Base-by-base conservation (phyloP, 2,797 vertebrate genomes). In the Phoebastria nigripes region DNA sequence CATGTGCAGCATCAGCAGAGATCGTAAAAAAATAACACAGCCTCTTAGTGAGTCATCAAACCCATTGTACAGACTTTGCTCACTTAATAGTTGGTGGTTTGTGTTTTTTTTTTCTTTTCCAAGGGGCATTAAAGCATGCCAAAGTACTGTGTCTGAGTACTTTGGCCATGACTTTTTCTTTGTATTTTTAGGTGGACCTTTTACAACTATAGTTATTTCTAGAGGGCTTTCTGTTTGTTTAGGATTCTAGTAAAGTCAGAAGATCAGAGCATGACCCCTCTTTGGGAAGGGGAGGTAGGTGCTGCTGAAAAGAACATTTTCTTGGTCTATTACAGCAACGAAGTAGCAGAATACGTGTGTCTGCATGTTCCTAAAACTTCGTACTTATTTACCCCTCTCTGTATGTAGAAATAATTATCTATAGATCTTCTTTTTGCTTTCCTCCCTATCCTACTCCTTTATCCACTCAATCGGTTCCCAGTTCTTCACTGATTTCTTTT, bases 1-100 rank as follows among this genome's bases (percentile, higher is more conserved):
- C 35, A 65, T 91, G 52, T 66, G 58, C 42, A 83, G 28, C 52
- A 49, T 63, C 82, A 54, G 52, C 55, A 41, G 46, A 92, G 56
- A 52, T 6, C 79, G 24, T 90, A 55, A 90, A 77, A 66, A 62
- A 63, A 47, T 25, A 63, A 17, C 54, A 17, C 39, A 71, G 4
- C 74, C 33, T 93, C 49, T 94, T 82, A 95, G 58, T 84, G 66
- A 94, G 56, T 90, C 76, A 83, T 92, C 62, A 82, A 49, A 91
- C 47, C 33, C 21, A 39, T 72, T 67, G 46, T 47, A 63, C 8
- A 80, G 62, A 29, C 49, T 83, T 93, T 93, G 42, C 18, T 37
- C 28, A 69, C 63, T 33, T 95, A 44, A 51, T 82, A 63, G 44
- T 39, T 79, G 17, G 8, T 72, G 20, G 18, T 52, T 82, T 59